Conservation (phyloP, 30 jellyfish, hydroid and myxozoan species). For the Turritopsis dohrnii region DNA sequence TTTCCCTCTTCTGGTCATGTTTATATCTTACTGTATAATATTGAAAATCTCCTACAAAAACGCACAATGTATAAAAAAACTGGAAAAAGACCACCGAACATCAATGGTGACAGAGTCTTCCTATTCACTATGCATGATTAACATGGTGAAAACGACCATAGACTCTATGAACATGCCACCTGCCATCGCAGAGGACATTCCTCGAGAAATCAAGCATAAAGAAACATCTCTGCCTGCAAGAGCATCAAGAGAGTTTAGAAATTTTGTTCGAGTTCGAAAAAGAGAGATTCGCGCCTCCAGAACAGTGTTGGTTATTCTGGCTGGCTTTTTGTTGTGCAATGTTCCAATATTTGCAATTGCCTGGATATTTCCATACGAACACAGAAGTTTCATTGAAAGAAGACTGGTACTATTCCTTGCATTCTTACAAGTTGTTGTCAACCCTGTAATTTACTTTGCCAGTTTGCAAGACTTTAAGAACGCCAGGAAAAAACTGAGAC, state of each 20-base stretch:
- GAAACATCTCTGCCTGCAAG: conserved; percentile 17
- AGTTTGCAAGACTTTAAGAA: conserved; percentile 22
- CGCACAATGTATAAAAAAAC: conserved; percentile 13
- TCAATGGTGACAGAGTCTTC: conserved; percentile 20
- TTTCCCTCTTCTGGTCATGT: conserved; percentile 52
- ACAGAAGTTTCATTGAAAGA: neutral
- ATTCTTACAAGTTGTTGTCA: conserved; percentile 24
- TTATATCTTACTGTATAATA: conserved; percentile 42
- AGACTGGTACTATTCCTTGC: conserved; percentile 8
- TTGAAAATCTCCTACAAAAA: conserved; percentile 38
- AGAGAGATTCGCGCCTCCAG: conserved; percentile 30
- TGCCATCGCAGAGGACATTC: neutral
- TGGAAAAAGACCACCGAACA: neutral
- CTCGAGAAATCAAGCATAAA: conserved; percentile 18
- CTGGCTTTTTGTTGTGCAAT: conserved; percentile 26
- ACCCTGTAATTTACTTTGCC: conserved; percentile 26
- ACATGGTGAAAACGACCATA: conserved; percentile 26
- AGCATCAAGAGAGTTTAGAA: conserved; percentile 22
- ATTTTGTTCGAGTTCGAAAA: conserved; percentile 18
- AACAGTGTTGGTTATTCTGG: conserved; percentile 22
- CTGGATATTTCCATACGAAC: conserved; percentile 19
- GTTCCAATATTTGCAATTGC: conserved; percentile 35
- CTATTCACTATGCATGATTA: conserved; percentile 27
- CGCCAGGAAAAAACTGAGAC: conserved; percentile 24
- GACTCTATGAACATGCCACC: conserved; percentile 15